phyloP scores from a whole-genome alignment of 2,797 vertebrate genomes.

The Garrulus glandarius region DNA sequence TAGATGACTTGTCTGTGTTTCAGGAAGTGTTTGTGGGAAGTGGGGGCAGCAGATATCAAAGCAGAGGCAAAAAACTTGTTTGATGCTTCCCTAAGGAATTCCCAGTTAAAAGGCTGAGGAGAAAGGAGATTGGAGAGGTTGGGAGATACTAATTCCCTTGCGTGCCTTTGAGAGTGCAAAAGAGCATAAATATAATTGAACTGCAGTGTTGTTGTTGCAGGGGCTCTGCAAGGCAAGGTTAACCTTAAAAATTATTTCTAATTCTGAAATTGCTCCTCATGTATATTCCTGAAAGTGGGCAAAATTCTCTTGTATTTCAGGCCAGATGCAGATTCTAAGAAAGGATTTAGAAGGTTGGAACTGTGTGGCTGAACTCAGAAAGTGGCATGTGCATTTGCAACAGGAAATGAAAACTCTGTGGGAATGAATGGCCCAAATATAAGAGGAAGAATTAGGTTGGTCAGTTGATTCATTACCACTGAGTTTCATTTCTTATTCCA shows the following conservation, averaged over 20 bases:
- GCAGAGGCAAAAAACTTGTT: neutral
- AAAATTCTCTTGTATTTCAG: neutral
- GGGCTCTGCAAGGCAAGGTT: neutral
- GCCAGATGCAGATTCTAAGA: neutral
- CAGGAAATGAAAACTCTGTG: neutral
- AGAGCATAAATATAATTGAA: neutral
- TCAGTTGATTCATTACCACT: neutral
- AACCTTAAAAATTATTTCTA: neutral
- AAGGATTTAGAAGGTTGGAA: neutral
- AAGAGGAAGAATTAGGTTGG: neutral
- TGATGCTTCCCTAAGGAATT: neutral
- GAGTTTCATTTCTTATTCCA: neutral
- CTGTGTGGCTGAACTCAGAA: neutral
- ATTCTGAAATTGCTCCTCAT: neutral
- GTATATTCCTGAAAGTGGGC: neutral
- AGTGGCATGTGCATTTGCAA: neutral
- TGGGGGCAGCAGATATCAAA: neutral
- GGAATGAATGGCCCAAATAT: neutral
- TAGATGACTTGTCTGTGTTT: neutral
- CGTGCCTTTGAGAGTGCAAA: neutral
- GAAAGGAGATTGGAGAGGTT: neutral
- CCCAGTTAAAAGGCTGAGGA: neutral
- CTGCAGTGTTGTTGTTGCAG: neutral
- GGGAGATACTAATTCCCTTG: neutral
- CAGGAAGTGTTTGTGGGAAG: neutral